Conservation (phyloP, 2,113 vertebrate species). For the Phyllostomus hastatus region DNA sequence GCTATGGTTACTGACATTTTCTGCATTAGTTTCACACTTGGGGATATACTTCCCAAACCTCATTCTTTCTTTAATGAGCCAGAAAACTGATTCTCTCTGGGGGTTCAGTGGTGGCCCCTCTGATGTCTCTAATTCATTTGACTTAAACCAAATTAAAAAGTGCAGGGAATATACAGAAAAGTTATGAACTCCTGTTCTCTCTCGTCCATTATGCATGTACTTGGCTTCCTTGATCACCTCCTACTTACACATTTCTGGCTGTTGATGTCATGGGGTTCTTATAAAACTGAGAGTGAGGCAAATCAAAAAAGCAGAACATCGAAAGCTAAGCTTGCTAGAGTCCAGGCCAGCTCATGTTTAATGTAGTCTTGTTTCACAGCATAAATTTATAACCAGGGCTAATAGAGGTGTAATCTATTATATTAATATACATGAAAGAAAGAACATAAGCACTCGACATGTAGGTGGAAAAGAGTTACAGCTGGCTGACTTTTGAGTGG, state of each 20-base stretch:
- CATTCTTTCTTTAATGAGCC: background rate
- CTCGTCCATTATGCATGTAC: background rate
- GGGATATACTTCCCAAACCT: background rate
- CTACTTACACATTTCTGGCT: background rate
- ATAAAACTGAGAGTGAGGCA: background rate
- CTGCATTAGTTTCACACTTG: background rate
- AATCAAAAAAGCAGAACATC: slow-evolving; percentile 15
- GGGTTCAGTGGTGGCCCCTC: background rate
- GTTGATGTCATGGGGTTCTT: background rate
- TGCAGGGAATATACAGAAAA: background rate
- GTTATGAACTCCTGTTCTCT: background rate
- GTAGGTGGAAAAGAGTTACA: background rate
- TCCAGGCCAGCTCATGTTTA: background rate
- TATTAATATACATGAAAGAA: background rate
- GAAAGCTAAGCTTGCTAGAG: background rate
- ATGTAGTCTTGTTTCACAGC: background rate
- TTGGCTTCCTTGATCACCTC: background rate
- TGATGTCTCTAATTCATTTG: background rate
- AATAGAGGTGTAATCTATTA: background rate
- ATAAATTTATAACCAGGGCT: slow-evolving; percentile 8
- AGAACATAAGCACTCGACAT: background rate
- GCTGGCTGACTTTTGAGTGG: background rate
- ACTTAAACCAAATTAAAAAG: background rate
- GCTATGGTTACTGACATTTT: background rate
- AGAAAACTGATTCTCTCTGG: background rate